These are phyloP conservation scores for Pogonomyrmex californicus DNA, from an alignment of 1,140 invertebrate genomes.

Conservation along the genomic window DNA sequence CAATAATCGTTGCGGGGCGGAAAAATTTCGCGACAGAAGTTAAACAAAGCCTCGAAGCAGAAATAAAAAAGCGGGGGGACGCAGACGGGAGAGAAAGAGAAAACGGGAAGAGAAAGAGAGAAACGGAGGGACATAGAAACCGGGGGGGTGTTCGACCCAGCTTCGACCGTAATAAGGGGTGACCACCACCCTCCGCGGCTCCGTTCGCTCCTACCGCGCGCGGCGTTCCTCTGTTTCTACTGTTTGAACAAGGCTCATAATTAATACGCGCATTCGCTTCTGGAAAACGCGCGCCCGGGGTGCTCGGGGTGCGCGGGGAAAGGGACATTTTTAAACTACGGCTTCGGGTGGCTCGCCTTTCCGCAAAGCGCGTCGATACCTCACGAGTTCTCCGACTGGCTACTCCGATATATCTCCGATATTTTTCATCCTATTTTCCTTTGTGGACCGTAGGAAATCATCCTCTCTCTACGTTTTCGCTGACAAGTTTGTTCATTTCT, in stretches of 20 bases:
- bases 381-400: constrained; percentile 47
- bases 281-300: constrained; percentile 74
- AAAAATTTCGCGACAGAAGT: constrained; percentile 85
- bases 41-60: constrained; percentile 82
- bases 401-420: constrained; percentile 44
- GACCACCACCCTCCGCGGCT: constrained; percentile 71
- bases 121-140: constrained; percentile 69
- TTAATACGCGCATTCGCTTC: constrained; percentile 85
- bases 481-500: background rate
- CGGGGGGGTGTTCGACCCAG: constrained; percentile 57
- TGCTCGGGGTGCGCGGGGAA: constrained; percentile 69
- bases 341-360: constrained; percentile 65
- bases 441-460: background rate
- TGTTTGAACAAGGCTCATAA: constrained; percentile 86
- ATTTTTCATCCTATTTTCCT: constrained; percentile 18
- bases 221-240: constrained; percentile 75
- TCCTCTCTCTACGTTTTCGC: background rate
- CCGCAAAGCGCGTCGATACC: constrained; percentile 49
- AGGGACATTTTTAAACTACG: constrained; percentile 81
- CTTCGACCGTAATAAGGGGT: constrained; percentile 82
- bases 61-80: constrained; percentile 68
- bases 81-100: constrained; percentile 8
- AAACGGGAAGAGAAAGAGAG: constrained; percentile 59
- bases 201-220: constrained; percentile 56
- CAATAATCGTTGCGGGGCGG: constrained; percentile 81